Conservation (phyloP, 2,888 invertebrate genomes). For the Phrixothrix hirtus region DNA sequence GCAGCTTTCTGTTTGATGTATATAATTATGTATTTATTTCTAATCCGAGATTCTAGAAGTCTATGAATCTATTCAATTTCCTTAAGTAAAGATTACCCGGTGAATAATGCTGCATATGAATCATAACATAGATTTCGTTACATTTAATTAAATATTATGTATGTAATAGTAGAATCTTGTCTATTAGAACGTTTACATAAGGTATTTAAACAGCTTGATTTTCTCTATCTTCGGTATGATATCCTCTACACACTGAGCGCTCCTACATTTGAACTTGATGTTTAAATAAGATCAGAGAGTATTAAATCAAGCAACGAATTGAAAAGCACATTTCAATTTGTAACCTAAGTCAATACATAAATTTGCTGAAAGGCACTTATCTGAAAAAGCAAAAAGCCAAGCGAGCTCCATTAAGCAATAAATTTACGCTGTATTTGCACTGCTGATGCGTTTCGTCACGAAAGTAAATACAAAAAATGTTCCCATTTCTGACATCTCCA, state of each 20-base stretch:
- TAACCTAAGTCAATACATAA: slow-evolving; percentile 45
- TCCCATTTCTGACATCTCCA: slow-evolving; percentile 22
- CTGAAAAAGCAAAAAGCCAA: slow-evolving; percentile 38
- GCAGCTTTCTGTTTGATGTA: no score
- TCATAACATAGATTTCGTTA: no score
- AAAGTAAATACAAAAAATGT: slow-evolving; percentile 31
- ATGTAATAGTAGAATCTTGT: no score
- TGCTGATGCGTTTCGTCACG: slow-evolving; percentile 33
- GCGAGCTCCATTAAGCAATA: slow-evolving; percentile 42
- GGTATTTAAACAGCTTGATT: slow-evolving; percentile 2
- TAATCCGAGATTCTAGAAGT: no score
- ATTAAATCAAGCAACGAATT: slow-evolving; percentile 43
- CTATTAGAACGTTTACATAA: neutral
- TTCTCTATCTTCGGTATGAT: slow-evolving; percentile 1
- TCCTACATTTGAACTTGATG: slow-evolving; percentile 6
- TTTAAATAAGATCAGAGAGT: slow-evolving; percentile 29
- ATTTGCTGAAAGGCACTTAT: slow-evolving; percentile 45
- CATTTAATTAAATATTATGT: no score
- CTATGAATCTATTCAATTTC: no score
- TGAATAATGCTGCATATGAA: no score
- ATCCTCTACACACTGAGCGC: slow-evolving; percentile 5
- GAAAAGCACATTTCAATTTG: slow-evolving; percentile 45
- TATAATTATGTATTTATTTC: no score
- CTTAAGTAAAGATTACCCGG: no score
- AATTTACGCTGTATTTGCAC: slow-evolving; percentile 37